Evolutionary conservation across 2,888 invertebrate species (phyloP), one percentile per base, ranked within the genome.

Genomic region (Dinocampus coccinellae): DNA sequence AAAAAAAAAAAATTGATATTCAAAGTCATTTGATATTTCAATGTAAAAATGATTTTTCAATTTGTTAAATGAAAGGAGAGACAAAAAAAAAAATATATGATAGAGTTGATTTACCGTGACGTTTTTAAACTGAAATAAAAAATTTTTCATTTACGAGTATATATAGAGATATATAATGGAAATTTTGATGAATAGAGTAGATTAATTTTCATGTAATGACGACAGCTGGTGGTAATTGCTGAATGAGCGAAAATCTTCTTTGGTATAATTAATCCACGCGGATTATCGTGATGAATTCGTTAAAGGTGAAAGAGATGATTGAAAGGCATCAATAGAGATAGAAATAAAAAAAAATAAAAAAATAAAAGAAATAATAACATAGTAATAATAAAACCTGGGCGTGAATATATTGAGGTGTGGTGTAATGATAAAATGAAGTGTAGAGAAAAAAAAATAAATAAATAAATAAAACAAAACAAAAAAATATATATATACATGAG

Each of bases 171-270:
- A 29, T 39, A n/a, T 47, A 39, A 39, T 39, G n/a, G n/a, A 39
- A 13, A 39, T 39, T 1, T n/a, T n/a, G n/a, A 39, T 39, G 39
- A 39, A 47, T 47, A 16, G 47, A 57, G 36, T 66, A 57, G 65
- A 66, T 66, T 66, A 66, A 55, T 66, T 66, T 34, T 39, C 13
- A 65, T 36, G n/a, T n/a, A 47, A 47, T 47, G 47, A 16, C 47
- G 16, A 47, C 65, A 2, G 10, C 55, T 13, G 39, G n/a, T 39
- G 65, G 39, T 66, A 66, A 66, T 66, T 66, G 65, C 65, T 57
- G 53, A 36, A 39, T 57, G 65, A 24, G 47, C 47, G 33, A 24
- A 34, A 55, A 29, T n/a, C 57, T 29, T n/a, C 55, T 57, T 66
- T 55, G 65, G 16, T 6, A 16, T 47, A 20, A 47, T 47, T 47